Evolutionary conservation across 2,113 vertebrate genomes (phyloP).

Genomic region (Petroica traversi): DNA sequence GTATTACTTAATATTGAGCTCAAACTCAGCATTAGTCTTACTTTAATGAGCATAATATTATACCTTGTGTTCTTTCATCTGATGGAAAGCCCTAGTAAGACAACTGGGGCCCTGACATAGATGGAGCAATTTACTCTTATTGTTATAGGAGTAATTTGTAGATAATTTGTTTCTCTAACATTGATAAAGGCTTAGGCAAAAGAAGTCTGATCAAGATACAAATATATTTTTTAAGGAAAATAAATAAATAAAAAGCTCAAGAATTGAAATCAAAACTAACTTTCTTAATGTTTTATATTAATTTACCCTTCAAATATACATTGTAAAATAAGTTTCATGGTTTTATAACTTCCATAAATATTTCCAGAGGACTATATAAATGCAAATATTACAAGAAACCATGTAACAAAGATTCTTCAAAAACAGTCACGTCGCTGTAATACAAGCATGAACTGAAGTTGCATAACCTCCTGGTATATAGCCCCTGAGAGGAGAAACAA

Average conservation of each 20-base stretch:
- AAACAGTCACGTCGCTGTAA: not conserved
- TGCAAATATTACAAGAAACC: not conserved
- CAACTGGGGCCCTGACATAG: not conserved
- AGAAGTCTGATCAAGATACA: not conserved
- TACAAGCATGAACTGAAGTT: not conserved
- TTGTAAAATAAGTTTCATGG: not conserved
- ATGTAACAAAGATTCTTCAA: not conserved
- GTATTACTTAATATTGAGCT: not conserved
- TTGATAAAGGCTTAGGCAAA: not conserved
- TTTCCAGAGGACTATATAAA: not conserved
- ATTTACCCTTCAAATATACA: not conserved
- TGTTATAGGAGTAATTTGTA: not conserved
- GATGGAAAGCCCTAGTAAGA: not conserved
- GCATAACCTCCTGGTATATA: not conserved
- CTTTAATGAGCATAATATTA: not conserved
- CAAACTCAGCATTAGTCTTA: not conserved
- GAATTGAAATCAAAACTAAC: fast-evolving
- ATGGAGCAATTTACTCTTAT: not conserved
- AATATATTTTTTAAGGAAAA: not conserved
- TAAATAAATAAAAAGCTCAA: not conserved
- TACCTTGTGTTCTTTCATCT: not conserved
- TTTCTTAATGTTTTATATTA: not conserved
- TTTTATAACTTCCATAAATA: not conserved
- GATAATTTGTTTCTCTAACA: not conserved
- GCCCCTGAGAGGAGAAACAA: not conserved